phyloP scores from a whole-genome alignment of 1,140 invertebrate species.

The Sycobia sp. region DNA sequence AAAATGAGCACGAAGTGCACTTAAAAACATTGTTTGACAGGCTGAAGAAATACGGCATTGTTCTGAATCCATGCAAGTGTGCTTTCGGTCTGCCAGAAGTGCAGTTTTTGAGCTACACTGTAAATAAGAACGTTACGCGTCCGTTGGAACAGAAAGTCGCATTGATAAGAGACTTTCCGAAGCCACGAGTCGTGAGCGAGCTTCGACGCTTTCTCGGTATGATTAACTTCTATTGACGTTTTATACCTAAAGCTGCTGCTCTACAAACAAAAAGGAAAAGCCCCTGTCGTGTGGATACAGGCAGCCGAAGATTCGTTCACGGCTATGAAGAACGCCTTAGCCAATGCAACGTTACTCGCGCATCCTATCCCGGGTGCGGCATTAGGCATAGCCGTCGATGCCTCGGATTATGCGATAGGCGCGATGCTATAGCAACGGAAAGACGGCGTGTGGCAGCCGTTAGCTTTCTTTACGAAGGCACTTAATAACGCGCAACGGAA shows the following conservation, averaged over 20 bases:
- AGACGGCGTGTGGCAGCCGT: conserved; percentile 21
- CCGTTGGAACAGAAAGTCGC: not conserved
- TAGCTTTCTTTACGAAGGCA: conserved; percentile 27
- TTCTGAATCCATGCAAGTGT: too few species aligned
- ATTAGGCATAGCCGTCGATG: not conserved
- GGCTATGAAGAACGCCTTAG: not conserved
- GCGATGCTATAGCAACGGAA: conserved; percentile 28
- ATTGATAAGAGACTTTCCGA: not conserved
- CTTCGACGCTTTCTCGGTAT: not conserved
- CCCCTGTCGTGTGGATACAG: conserved; percentile 22
- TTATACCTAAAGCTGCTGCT: not conserved
- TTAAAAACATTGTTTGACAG: too few species aligned
- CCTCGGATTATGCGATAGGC: conserved; percentile 6
- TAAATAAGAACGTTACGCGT: not conserved
- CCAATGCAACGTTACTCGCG: not conserved
- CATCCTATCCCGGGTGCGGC: not conserved
- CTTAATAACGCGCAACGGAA: conserved; percentile 32
- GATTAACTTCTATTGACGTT: not conserved
- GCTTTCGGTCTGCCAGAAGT: too few species aligned
- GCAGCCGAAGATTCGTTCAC: conserved; percentile 37
- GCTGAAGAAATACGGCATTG: too few species aligned
- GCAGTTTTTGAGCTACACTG: too few species aligned
- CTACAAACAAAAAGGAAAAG: conserved; percentile 34
- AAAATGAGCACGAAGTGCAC: too few species aligned
- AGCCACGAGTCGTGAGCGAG: not conserved